phyloP scores from a whole-genome alignment of 2,888 invertebrate genomes.

The Thyatira batis region DNA sequence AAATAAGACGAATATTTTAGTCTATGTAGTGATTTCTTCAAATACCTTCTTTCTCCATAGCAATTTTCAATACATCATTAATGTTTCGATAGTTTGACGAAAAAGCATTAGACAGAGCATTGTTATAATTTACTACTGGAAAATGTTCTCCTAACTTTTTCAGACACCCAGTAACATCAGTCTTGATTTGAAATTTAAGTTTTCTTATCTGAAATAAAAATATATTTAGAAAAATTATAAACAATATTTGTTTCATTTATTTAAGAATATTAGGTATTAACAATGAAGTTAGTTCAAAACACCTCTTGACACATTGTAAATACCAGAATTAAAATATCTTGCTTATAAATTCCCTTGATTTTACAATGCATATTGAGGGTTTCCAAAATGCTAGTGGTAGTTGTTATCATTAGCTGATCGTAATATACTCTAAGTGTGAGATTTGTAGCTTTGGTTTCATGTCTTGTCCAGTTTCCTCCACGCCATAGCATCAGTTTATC shows the following conservation, averaged over 20 bases:
- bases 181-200: slow-evolving; percentile 64
- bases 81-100: slow-evolving; percentile 46
- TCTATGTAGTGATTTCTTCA: slow-evolving; percentile 4
- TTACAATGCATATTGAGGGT: slow-evolving; percentile 55
- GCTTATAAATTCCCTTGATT: slow-evolving; percentile 66
- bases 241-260: neutral
- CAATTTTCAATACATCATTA: slow-evolving; percentile 49
- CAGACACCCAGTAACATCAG: slow-evolving; percentile 38
- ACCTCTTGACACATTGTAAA: slow-evolving; percentile 43
- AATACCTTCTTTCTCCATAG: slow-evolving; percentile 49
- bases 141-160: slow-evolving; percentile 49
- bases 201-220: slow-evolving; percentile 52
- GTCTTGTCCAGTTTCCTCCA: slow-evolving; percentile 51
- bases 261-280: slow-evolving; percentile 17
- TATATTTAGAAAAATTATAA: slow-evolving; percentile 5
- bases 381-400: slow-evolving; percentile 56
- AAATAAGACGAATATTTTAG: too few species aligned
- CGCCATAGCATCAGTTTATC: slow-evolving; percentile 64
- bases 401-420: slow-evolving; percentile 59
- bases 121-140: slow-evolving; percentile 48
- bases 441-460: slow-evolving; percentile 32
- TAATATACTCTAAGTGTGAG: slow-evolving; percentile 45
- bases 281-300: too few species aligned
- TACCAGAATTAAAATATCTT: slow-evolving; percentile 60
- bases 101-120: slow-evolving; percentile 14